A percentile compares a stretch with the other conserved stretches of the same genome.
phyloP scores from a whole-genome alignment of 2,888 invertebrate genomes.

The Brachyopa scutellaris region DNA sequence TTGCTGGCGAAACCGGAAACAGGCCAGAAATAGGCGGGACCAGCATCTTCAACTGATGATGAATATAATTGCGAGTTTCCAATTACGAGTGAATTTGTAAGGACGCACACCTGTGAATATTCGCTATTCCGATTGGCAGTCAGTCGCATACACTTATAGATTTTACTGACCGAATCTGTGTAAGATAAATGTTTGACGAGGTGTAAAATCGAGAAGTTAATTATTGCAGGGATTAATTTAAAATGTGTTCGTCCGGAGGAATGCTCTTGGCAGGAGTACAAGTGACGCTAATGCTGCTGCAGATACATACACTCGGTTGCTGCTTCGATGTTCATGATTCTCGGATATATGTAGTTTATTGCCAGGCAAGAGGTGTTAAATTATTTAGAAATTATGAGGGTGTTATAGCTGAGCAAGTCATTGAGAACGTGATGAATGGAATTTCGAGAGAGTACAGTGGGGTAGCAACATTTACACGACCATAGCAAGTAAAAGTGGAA shows the following conservation, averaged over 20 bases:
- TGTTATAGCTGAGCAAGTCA: no score
- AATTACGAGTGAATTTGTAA: slow-evolving; percentile 49
- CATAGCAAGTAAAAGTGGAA: no score
- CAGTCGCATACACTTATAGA: neutral
- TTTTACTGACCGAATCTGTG: neutral
- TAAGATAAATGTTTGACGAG: slow-evolving; percentile 52
- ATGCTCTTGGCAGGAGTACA: slow-evolving; percentile 33
- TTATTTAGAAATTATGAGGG: no score
- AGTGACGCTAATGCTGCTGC: neutral
- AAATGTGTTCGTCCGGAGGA: slow-evolving; percentile 11
- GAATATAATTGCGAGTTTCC: slow-evolving; percentile 44
- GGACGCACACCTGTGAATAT: slow-evolving; percentile 45
- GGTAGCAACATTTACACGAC: no score
- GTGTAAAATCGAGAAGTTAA: slow-evolving; percentile 63
- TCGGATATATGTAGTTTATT: no score
- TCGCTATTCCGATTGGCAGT: slow-evolving; percentile 13
- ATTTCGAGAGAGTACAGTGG: no score
- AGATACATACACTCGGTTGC: no score
- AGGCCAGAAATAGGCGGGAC: slow-evolving; percentile 52
- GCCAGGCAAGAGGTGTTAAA: no score
- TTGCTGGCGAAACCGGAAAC: slow-evolving; percentile 54
- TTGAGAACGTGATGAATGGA: no score
- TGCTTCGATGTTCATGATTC: no score
- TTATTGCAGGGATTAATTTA: slow-evolving; percentile 50
- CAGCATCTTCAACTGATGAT: slow-evolving; percentile 29